Base-by-base conservation (phyloP, 1,140 invertebrate genomes). In the Drosophila grimshawi region DNA sequence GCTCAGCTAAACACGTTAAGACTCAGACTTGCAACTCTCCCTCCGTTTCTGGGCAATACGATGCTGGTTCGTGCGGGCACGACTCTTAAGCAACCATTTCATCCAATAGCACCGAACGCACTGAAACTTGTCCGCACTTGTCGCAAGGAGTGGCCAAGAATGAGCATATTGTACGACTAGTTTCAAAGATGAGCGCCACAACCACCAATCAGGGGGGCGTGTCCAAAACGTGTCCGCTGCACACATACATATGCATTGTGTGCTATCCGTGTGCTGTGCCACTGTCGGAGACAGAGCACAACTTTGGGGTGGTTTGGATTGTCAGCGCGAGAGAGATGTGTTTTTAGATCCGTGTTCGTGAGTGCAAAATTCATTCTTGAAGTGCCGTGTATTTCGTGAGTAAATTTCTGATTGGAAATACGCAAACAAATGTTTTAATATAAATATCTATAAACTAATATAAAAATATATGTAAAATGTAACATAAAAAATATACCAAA, bases 71-170 rank as follows among this genome's bases (percentile, higher is more conserved):
- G 83, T 82, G 80, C 80, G 80, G 35, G 64, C 77, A 82, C 81
- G 81, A 83, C 56, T 67, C 70, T 85, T 37, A 78, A 57, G n/a
- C 77, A 80, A 81, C 88, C 89, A 91, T 76, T 88, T 80, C 83
- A 91, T 91, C 88, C 90, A 91, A 86, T 91, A 86, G 86, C 81
- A 85, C 90, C 82, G 90, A 79, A 78, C 75, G 90, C 73, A 91
- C 90, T 91, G 74, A 91, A 81, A 78, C 53, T 64, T 49, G 46
- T 64, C 66, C 56, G 71, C 76, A 80, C 71, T 78, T 75, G 78
- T 55, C 71, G 65, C 67, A 76, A 86, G 81, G 82, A 81, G 81
- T 86, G 81, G 81, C 78, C 78, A 78, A 79, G 64, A 52, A 55
- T 49, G 57, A 55, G 71, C 64, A 45, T 46, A 35, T 37, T 51